A percentile compares a stretch with the other conserved stretches of the same genome.
These are phyloP conservation scores for Nycticorax nycticorax DNA, from an alignment of 2,113 vertebrate species.

Conservation along the genomic window DNA sequence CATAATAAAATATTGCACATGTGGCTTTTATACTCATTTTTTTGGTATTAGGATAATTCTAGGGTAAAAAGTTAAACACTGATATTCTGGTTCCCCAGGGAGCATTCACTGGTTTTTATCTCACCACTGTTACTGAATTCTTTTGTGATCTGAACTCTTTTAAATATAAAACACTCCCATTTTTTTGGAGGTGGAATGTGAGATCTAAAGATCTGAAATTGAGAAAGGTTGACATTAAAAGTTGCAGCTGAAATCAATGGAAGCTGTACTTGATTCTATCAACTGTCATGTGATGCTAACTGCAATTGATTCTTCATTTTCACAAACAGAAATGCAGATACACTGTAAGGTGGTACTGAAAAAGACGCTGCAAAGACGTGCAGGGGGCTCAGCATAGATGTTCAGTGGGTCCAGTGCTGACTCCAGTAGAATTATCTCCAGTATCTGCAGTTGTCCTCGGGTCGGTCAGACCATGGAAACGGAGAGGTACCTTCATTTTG, in stretches of 20 bases:
- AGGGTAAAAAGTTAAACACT: neutral
- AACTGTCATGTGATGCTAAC: neutral
- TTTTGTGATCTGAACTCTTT: conserved; percentile 5
- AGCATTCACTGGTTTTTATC: neutral
- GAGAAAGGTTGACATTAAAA: neutral
- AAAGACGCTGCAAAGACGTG: neutral
- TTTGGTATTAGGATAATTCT: neutral
- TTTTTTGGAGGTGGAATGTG: conserved; percentile 20
- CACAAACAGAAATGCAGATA: neutral
- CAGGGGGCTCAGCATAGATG: neutral
- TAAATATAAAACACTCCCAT: neutral
- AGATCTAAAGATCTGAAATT: neutral
- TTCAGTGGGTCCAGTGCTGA: neutral
- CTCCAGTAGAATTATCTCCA: neutral
- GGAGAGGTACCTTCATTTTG: neutral
- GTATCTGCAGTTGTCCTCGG: neutral
- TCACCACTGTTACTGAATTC: neutral
- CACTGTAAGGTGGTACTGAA: neutral
- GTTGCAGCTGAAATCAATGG: neutral
- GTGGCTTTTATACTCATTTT: conserved; percentile 26
- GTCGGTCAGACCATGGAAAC: neutral
- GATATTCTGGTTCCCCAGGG: neutral
- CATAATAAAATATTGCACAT: neutral
- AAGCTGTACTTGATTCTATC: neutral
- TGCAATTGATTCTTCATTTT: neutral